Base-by-base conservation (phyloP, 2,888 invertebrate genomes). In the Orthonychiurus folsomi region DNA sequence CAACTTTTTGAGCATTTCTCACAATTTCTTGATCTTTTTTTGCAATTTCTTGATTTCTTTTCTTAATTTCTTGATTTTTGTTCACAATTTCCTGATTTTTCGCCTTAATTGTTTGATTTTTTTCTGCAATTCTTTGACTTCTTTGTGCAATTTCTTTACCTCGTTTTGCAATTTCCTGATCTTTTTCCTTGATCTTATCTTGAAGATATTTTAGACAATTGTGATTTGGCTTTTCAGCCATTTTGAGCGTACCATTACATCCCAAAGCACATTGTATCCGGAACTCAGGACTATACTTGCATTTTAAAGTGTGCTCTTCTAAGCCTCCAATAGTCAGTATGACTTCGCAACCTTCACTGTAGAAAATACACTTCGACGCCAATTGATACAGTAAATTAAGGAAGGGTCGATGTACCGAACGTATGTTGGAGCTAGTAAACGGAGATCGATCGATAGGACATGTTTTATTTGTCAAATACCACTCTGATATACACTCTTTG, bases 401-500 rank as follows among this genome's bases (percentile, higher is more conserved):
- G n/a, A n/a, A n/a, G n/a, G n/a, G n/a, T n/a, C n/a, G n/a, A n/a
- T n/a, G n/a, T n/a, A n/a, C n/a, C n/a, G 48, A n/a, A 48, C 15
- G 48, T 48, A 15, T 48, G 15, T 48, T 48, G 15, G n/a, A 48
- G 15, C n/a, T n/a, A 12, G 12, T n/a, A n/a, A 48, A 15, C n/a
- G 12, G 15, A 12, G n/a, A n/a, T 48, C 48, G 12, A n/a, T 48
- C 48, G 48, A 48, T 48, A n/a, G 48, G 48, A n/a, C 48, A 48
- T 15, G 48, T 48, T 12, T 48, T 48, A 48, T 48, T 48, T 48
- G 15, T 48, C n/a, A 12, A 15, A n/a, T 48, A n/a, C 48, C 48
- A 48, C 48, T 48, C 48, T 48, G 12, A 12, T 15, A 48, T 48
- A n/a, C 48, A 48, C 48, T 48, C 48, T n/a, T 48, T 48, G 48